Evolutionary conservation across 2,888 invertebrate genomes (phyloP).

Genomic region (Ceriagrion tenellum): DNA sequence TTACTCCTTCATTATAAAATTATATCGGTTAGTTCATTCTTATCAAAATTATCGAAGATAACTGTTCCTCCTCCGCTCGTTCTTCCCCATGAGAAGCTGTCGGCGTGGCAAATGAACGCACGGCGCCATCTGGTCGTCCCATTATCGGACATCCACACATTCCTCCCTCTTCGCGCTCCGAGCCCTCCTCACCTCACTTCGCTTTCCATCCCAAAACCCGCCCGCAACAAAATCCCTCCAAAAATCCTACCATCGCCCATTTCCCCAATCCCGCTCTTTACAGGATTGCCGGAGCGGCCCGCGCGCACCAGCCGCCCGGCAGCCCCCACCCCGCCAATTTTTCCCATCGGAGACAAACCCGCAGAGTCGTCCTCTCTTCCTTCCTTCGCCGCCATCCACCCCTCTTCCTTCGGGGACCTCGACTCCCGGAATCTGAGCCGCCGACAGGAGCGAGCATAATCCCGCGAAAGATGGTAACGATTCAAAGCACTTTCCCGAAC

Average conservation of each 20-base stretch:
- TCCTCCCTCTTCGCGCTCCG: background rate
- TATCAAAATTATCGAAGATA: too few species aligned
- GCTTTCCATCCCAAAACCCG: background rate
- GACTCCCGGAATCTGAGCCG: background rate
- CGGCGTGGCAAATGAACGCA: background rate
- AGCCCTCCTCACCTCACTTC: background rate
- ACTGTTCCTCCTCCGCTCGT: background rate
- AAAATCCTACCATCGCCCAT: conserved; percentile 58
- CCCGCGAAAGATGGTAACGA: background rate
- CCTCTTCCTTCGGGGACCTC: background rate
- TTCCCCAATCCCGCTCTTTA: conserved; percentile 62
- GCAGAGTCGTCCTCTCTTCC: background rate
- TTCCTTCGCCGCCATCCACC: too few species aligned
- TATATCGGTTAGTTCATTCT: too few species aligned
- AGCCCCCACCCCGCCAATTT: background rate
- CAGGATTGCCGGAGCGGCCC: conserved; percentile 56
- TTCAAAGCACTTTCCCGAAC: background rate
- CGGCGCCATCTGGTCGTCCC: conserved; percentile 49
- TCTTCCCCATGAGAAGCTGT: background rate
- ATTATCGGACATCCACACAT: conserved; percentile 49
- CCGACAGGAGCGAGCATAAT: background rate
- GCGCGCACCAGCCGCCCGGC: background rate
- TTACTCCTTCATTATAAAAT: too few species aligned
- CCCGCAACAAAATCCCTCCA: conserved; percentile 37
- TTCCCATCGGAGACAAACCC: background rate